Base-by-base conservation (phyloP, 1,140 invertebrate species). In the Eriosoma lanigerum region DNA sequence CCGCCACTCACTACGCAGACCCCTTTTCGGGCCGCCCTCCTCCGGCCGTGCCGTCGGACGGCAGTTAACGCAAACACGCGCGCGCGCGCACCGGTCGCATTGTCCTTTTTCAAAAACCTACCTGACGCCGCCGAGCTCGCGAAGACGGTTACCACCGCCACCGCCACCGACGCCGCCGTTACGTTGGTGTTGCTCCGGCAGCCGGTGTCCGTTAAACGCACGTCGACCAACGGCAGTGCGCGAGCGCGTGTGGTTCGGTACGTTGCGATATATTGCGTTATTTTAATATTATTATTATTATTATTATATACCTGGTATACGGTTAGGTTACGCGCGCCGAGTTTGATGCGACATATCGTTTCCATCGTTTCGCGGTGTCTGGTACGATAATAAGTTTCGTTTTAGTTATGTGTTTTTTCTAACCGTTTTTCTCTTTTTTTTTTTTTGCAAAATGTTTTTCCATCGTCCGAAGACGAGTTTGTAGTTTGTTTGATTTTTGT, bases 191-290 rank as follows among this genome's bases (percentile, higher is more conserved):
- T n/a, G 32, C 9, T 32, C 32, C 32, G 64, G n/a, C 38, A 32
- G 64, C 64, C 64, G 64, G 64, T 38, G 38, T 44, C 64, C 64
- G 64, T 66, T 44, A 66, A 66, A n/a, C 38, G 21, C 64, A 24
- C 58, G 4, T 13, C 15, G 24, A 66, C 32, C 32, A 13, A 10
- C 38, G 32, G 64, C 64, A 66, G 64, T 66, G 64, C 38, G 64
- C 64, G 64, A 32, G 64, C 32, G 62, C n/a, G 32, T 38, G 64
- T 66, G 64, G 60, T 62, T 62, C 17, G 19, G 60, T 66, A 32
- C 64, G 32, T 38, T 66, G 2, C 52, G 3, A 15, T 3, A 5
- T 1, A 19, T 10, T n/a, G 17, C 52, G 52, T 15, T n/a, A n/a
- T 15, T 6, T 1, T 15, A 15, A 3, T 54, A 54, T n/a, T 19